Evolutionary conservation across 1,140 invertebrate species (phyloP), one percentile per base, ranked within the genome.

Genomic region (Condylostylus longicornis): DNA sequence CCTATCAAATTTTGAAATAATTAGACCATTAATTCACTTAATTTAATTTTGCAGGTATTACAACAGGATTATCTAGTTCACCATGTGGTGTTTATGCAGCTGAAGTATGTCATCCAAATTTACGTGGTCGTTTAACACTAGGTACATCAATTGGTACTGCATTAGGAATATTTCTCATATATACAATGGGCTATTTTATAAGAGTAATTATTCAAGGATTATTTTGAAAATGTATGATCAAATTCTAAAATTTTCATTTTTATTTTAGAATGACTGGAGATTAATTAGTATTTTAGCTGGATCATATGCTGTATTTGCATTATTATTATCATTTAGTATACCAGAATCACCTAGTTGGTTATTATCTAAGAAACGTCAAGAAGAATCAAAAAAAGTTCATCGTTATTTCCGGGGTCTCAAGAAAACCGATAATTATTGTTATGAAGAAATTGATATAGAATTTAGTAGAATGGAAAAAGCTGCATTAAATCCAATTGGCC

Each of bases 321-420:
- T n/a, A n/a, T n/a, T n/a, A n/a, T n/a, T n/a, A n/a, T n/a, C n/a
- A n/a, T n/a, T n/a, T n/a, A n/a, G n/a, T n/a, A n/a, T 83, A 15
- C 77, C 79, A 0, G 82, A 85, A 61, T 73, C 77, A 12, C 81
- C 80, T 2, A 58, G 74, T 17, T 85, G 79, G 78, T 50, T 80
- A 17, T 49, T 69, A 20, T 60, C 66, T 36, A 61, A 65, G 38
- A 68, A 67, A 33, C 61, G 63, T 12, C 43, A 55, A 5, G 63
- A 68, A 0, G 69, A 76, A 35, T 74, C 75, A 0, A 61, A 68
- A 18, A 47, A 48, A 14, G 50, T 63, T 0, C 50, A 72, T 1
- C 67, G 66, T 23, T 66, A 61, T 51, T 65, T 75, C 49, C 54
- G 73, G 44, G 68, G 70, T 19, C 41, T 74, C 44, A 48, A 61